Conservation (phyloP, 2,113 vertebrate species). For the Platycercus adscitus region DNA sequence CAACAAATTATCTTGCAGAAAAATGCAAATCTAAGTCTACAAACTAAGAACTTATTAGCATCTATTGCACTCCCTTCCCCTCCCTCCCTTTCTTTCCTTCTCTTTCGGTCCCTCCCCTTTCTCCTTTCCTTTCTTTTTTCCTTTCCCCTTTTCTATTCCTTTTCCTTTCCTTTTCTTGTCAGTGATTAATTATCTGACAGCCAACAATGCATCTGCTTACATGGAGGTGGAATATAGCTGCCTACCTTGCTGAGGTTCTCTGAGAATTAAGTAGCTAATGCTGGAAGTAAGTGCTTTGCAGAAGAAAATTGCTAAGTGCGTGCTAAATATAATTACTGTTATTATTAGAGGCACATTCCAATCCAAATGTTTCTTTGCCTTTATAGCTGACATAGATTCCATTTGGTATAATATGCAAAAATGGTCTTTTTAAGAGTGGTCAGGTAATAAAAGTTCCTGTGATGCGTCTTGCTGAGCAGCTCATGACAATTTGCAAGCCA, state of each 20-base stretch:
- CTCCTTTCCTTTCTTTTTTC: not conserved
- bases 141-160: not conserved
- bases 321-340: constrained; percentile 40
- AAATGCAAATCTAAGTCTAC: not conserved
- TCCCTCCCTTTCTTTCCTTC: not conserved
- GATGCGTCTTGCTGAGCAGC: not conserved
- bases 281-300: constrained; percentile 12
- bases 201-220: not conserved
- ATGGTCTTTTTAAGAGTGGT: not conserved
- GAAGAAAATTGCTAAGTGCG: constrained; percentile 37
- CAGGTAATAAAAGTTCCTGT: not conserved
- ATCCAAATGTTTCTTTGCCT: constrained; percentile 38
- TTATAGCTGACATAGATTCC: constrained; percentile 33
- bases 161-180: not conserved
- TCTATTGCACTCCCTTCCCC: not conserved
- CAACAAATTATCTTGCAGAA: not conserved
- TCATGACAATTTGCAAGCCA: not conserved
- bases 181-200: not conserved
- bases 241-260: not conserved
- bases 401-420: constrained; percentile 24
- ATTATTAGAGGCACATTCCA: constrained; percentile 13
- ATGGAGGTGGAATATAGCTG: not conserved
- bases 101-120: no score
- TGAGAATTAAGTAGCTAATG: constrained; percentile 11
- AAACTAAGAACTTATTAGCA: not conserved